Conservation (phyloP, 2,888 invertebrate genomes). For the Drosophila infuscata region DNA sequence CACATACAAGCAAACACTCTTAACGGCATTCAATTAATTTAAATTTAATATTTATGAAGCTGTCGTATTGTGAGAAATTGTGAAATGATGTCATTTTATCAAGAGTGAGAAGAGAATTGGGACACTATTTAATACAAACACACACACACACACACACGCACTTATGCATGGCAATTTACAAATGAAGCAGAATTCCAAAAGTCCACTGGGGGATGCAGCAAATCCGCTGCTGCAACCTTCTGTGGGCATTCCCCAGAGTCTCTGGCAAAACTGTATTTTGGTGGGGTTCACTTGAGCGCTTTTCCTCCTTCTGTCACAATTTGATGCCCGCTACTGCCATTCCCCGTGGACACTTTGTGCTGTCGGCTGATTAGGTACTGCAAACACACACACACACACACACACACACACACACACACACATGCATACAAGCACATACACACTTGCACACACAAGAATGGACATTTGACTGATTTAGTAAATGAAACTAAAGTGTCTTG, state of each 20-base stretch:
- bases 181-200: constrained; percentile 34
- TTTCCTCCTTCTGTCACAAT: constrained; percentile 53
- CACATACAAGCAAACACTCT: constrained; percentile 8
- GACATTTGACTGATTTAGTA: constrained; percentile 14
- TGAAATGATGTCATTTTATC: constrained; percentile 67
- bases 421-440: constrained; percentile 14
- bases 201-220: constrained; percentile 15
- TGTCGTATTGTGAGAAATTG: constrained; percentile 66
- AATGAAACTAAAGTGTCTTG: constrained; percentile 26
- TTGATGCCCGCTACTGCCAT: constrained; percentile 39
- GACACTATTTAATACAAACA: constrained; percentile 17
- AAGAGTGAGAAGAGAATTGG: constrained; percentile 9
- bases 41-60: constrained; percentile 74
- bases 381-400: constrained; percentile 38
- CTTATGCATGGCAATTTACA: constrained; percentile 29
- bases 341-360: constrained; percentile 59
- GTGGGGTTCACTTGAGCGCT: constrained; percentile 19
- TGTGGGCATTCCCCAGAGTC: background rate
- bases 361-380: constrained; percentile 64
- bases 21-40: constrained; percentile 69
- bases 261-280: constrained; percentile 21
- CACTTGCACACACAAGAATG: background rate
- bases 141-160: constrained; percentile 10
- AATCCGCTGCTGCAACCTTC: background rate
- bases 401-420: constrained; percentile 15